Conservation (phyloP, 1,140 invertebrate species). For the Adoxophyes honmai region DNA sequence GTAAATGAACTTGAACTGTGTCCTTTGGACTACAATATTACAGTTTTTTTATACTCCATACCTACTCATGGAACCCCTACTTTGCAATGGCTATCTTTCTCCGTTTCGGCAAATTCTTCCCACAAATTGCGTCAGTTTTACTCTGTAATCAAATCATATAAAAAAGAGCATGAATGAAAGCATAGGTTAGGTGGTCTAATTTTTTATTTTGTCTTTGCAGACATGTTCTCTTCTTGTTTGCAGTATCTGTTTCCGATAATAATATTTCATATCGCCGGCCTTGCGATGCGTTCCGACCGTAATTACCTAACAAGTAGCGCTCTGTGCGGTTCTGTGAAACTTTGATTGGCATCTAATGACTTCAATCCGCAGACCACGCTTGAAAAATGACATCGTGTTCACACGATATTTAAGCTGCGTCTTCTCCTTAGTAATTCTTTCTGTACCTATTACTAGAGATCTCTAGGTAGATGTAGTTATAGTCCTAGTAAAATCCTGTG, state of each 20-base stretch:
- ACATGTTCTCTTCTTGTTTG: conserved; percentile 30
- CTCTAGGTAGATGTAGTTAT: too few species aligned
- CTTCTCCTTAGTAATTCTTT: too few species aligned
- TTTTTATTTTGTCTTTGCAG: too few species aligned
- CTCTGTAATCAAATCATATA: too few species aligned
- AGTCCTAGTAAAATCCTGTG: conserved; percentile 16
- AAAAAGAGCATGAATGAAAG: too few species aligned
- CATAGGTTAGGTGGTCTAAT: too few species aligned
- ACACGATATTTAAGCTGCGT: too few species aligned
- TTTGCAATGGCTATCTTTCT: too few species aligned
- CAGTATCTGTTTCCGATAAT: conserved; percentile 59
- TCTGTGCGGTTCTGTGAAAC: conserved; percentile 65
- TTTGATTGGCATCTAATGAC: conserved; percentile 43
- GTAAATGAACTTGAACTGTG: conserved; percentile 27
- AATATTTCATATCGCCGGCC: conserved; percentile 59
- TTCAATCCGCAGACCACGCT: conserved; percentile 22
- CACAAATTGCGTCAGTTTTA: too few species aligned
- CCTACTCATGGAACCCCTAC: too few species aligned
- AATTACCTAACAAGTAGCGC: conserved; percentile 44
- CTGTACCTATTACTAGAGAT: too few species aligned
- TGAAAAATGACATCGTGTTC: not conserved
- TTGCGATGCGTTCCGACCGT: conserved; percentile 37
- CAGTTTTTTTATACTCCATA: not conserved
- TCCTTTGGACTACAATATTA: conserved; percentile 12
- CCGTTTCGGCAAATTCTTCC: too few species aligned